Base-by-base conservation (phyloP, 1,140 invertebrate genomes). In the Neoseiulus cucumeris region DNA sequence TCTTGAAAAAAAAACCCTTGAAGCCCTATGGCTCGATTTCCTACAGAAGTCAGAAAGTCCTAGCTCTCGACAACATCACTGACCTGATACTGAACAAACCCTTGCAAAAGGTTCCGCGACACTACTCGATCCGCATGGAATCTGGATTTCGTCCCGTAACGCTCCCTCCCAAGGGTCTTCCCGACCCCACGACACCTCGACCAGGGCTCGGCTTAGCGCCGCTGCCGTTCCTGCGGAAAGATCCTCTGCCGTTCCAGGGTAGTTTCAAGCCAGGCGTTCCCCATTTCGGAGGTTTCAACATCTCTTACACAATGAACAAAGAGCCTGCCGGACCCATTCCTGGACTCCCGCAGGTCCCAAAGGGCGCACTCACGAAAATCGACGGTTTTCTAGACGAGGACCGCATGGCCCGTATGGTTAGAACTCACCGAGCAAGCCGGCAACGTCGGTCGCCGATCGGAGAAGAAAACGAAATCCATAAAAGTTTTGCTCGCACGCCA, bases 251-350 rank as follows among this genome's bases (percentile, higher is more conserved):
- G 9, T 71, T 71, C 22, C 70, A 71, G 41, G 68, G 64, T 20
- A 66, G 65, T 25, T 71, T 71, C 59, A 68, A 68, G 65, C 70
- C 70, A 14, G 70, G 70, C 18, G 65, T 68, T 6, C 70, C 69
- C 7, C 68, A 70, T 64, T 71, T 70, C 66, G 70, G 70, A 30
- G 70, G 70, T 51, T 71, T 71, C 42, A 65, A 69, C 45, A 68
- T 68, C 30, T 70, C 70, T 20, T 59, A 59, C 51, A 33, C 51
- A 17, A 59, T 29, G 51, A 59, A 17, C 14, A 59, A 25, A 9
- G 51, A 59, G 22, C 25, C 51, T 17, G 25, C 51, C 4, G 51
- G 51, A 18, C 51, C 51, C 4, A 25, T 59, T 59, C 51, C 17
- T n/a, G 51, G 51, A 25, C 51, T 59, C 22, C 51, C 51, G 17